Conservation (phyloP, 2,797 vertebrate genomes). For the Eutrigla gurnardus region DNA sequence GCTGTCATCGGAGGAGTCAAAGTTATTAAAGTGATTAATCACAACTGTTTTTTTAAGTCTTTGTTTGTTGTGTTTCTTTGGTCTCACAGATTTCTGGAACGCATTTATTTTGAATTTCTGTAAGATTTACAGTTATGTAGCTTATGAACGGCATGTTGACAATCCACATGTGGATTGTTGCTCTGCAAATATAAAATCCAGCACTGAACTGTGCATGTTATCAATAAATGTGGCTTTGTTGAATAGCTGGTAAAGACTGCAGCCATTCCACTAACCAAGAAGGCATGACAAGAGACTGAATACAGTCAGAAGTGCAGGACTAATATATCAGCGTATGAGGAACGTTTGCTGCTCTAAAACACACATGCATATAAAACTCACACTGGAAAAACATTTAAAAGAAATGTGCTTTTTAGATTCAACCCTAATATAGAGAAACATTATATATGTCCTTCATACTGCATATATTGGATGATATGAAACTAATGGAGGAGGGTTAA, state of each 20-base stretch:
- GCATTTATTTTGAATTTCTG: neutral
- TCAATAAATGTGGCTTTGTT: conserved; percentile 32
- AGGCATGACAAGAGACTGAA: neutral
- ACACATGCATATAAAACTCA: conserved; percentile 13
- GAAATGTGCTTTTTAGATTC: neutral
- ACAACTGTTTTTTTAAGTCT: neutral
- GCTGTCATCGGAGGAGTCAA: neutral
- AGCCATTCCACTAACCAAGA: conserved; percentile 26
- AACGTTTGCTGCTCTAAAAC: neutral
- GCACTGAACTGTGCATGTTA: conserved; percentile 2
- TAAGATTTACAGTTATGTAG: neutral
- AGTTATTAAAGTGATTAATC: conserved; percentile 32
- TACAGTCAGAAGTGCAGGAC: conserved; percentile 2
- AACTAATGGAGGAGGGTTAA: conserved; percentile 11
- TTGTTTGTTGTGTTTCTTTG: neutral
- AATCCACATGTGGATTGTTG: conserved; percentile 14
- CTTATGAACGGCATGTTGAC: conserved; percentile 14
- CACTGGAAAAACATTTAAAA: conserved; percentile 4
- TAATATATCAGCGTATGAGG: neutral
- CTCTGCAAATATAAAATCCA: conserved; percentile 1
- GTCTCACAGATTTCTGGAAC: neutral
- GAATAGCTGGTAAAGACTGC: conserved; percentile 18
- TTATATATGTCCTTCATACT: neutral
- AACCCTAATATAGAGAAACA: neutral
- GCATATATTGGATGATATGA: neutral